Evolutionary conservation across 2,888 invertebrate genomes (phyloP).

Genomic region (Mechanitis messenoides): DNA sequence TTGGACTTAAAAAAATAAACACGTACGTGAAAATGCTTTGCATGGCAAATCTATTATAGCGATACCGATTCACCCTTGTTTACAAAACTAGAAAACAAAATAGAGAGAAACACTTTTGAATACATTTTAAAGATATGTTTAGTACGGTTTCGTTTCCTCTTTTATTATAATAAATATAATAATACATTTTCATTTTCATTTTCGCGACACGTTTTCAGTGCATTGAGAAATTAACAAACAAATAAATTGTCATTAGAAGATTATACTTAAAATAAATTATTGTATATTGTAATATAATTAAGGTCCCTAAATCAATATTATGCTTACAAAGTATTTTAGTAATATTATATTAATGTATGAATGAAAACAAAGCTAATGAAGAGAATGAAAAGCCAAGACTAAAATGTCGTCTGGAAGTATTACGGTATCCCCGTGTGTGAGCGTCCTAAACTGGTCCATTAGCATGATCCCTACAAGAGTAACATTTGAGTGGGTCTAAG

Average conservation of each 20-base stretch:
- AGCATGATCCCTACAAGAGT: conserved; percentile 17
- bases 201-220: no score
- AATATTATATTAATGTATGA: no score
- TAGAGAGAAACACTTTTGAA: not conserved
- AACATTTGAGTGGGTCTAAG: conserved; percentile 15
- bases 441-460: conserved; percentile 15
- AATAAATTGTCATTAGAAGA: no score
- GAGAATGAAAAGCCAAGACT: not conserved
- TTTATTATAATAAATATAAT: no score
- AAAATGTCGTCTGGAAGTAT: not conserved
- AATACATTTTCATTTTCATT: no score
- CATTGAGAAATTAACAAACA: no score
- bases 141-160: no score
- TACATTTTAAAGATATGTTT: no score
- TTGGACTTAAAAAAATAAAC: not conserved
- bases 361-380: not conserved
- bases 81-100: conserved; percentile 12
- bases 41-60: not conserved
- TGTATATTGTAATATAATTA: no score
- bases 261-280: no score
- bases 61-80: conserved; percentile 5
- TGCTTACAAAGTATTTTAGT: no score
- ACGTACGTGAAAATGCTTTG: not conserved
- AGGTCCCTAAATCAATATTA: no score
- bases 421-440: not conserved